These are phyloP conservation scores for Smithornis capensis DNA, from an alignment of 2,113 vertebrate genomes.

Conservation along the genomic window DNA sequence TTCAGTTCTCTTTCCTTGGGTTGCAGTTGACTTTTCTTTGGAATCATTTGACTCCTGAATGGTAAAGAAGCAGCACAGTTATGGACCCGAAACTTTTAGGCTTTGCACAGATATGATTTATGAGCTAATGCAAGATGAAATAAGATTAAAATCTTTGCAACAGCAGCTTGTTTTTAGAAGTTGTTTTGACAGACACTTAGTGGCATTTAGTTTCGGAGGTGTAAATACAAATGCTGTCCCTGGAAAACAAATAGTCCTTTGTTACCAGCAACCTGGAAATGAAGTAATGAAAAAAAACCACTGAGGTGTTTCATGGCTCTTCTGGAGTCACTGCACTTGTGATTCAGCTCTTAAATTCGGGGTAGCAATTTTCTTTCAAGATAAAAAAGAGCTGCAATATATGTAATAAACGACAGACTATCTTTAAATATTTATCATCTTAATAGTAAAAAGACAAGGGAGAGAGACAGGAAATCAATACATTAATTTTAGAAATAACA, in stretches of 20 bases:
- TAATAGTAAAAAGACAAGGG: constrained; percentile 1
- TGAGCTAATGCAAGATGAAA: background rate
- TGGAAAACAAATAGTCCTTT: background rate
- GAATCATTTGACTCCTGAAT: background rate
- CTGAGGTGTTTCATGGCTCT: background rate
- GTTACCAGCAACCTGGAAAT: background rate
- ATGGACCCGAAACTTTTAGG: background rate
- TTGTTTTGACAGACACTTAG: background rate
- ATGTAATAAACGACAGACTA: background rate
- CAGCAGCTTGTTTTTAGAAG: background rate
- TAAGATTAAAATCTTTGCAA: background rate
- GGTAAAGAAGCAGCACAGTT: background rate
- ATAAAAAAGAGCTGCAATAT: background rate
- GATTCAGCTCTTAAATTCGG: background rate
- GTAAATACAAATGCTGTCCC: background rate
- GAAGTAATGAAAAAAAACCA: background rate
- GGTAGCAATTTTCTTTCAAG: background rate
- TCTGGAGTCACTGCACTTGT: background rate
- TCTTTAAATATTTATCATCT: background rate
- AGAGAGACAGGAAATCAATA: constrained; percentile 42
- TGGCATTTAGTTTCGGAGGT: background rate
- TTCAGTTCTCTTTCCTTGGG: background rate
- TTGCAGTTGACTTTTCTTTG: background rate
- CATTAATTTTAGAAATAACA: constrained; percentile 2
- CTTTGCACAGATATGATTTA: background rate